Evolutionary conservation across 2,888 invertebrate species (phyloP).

Genomic region (Chirona hameri): DNA sequence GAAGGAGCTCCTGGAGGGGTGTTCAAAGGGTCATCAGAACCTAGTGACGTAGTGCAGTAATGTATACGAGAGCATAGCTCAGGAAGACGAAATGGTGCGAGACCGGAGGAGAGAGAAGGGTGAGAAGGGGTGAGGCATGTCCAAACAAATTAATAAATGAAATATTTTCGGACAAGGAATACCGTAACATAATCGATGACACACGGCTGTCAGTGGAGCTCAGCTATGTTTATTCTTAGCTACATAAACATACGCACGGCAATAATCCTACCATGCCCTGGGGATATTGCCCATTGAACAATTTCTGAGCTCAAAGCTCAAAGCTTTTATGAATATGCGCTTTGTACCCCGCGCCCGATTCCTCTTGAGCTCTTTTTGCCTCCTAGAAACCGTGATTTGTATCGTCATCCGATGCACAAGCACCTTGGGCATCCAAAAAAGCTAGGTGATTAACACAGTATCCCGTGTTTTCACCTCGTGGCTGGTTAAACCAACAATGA

Average conservation of each 20-base stretch:
- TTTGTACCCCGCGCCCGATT: no score
- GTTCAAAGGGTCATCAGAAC: not conserved
- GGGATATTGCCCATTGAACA: no score
- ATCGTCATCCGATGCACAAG: no score
- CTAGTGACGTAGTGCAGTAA: not conserved
- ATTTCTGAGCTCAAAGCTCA: no score
- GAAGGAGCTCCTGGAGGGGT: not conserved
- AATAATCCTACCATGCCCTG: no score
- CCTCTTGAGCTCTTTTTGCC: no score
- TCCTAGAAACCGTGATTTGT: no score
- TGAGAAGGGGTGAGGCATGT: not conserved
- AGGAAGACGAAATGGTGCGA: not conserved
- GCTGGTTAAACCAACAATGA: no score
- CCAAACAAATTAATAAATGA: not conserved
- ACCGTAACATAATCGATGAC: not conserved
- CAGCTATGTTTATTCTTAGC: not conserved
- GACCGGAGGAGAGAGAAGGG: not conserved
- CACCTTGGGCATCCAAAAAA: no score
- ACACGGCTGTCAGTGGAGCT: not conserved
- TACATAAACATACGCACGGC: not conserved
- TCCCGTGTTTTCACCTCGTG: no score
- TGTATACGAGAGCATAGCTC: not conserved
- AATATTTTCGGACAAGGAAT: not conserved
- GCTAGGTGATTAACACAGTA: no score
- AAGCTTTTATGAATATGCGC: no score